Evolutionary conservation across 2,888 invertebrate species (phyloP).

Genomic region (Agonopterix arenella): DNA sequence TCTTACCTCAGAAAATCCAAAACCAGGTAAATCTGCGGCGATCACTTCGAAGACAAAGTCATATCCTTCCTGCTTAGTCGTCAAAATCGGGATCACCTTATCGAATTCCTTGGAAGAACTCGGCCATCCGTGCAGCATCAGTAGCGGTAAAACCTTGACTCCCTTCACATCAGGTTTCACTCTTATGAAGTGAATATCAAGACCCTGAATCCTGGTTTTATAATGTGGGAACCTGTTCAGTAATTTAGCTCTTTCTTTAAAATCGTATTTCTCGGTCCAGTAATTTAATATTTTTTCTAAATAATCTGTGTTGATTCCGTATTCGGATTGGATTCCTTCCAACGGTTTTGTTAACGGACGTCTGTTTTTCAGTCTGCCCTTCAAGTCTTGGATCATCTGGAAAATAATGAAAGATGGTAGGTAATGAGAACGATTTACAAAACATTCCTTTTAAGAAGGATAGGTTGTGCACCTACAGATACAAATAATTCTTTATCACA

Average conservation of each 20-base stretch:
- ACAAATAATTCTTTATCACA: too few relatives aligned
- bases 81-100: constrained; percentile 82
- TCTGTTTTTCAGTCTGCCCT: constrained; percentile 70
- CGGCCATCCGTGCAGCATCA: constrained; percentile 92
- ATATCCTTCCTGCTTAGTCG: constrained; percentile 65
- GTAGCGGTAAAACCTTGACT: constrained; percentile 74
- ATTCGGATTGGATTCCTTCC: constrained; percentile 84
- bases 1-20: constrained; percentile 80
- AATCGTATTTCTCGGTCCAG: constrained; percentile 86
- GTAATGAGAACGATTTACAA: too few relatives aligned
- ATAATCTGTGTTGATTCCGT: constrained; percentile 87
- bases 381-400: constrained; percentile 76
- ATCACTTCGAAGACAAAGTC: constrained; percentile 83
- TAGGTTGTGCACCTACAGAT: too few relatives aligned
- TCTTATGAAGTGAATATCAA: constrained; percentile 86
- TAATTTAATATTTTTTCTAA: constrained; percentile 81
- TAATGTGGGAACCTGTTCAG: constrained; percentile 86
- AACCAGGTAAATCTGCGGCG: constrained; percentile 82
- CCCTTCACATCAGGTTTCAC: constrained; percentile 69
- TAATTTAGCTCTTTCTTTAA: constrained; percentile 76
- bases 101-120: constrained; percentile 90
- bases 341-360: constrained; percentile 76
- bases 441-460: too few relatives aligned
- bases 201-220: constrained; percentile 83
- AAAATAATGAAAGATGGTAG: constrained; percentile 6